phyloP scores from a whole-genome alignment of 1,140 invertebrate species.

The Adelges cooleyi region DNA sequence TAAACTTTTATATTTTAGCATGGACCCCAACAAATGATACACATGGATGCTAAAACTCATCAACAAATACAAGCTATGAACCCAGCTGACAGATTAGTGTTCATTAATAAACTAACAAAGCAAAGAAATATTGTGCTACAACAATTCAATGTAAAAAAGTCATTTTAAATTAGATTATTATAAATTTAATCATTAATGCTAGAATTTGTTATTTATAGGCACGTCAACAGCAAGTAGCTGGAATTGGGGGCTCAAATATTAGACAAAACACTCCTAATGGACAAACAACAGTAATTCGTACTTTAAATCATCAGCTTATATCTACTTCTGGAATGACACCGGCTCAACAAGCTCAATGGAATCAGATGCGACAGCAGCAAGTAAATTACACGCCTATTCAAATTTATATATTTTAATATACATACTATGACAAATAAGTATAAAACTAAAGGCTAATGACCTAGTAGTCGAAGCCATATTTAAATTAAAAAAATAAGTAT shows the following conservation, averaged over 20 bases:
- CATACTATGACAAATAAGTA: too few species aligned
- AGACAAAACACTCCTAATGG: slow-evolving; percentile 1
- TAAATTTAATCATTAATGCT: too few species aligned
- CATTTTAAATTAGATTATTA: too few species aligned
- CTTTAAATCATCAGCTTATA: slow-evolving; percentile 22
- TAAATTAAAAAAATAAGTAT: too few species aligned
- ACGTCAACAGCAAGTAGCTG: slow-evolving; percentile 4
- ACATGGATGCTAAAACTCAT: slow-evolving; percentile 65
- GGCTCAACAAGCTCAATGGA: slow-evolving; percentile 20
- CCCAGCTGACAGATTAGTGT: slow-evolving; percentile 60
- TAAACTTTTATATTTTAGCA: not conserved
- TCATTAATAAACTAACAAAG: slow-evolving; percentile 62
- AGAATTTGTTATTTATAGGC: slow-evolving; percentile 36
- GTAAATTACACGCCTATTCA: too few species aligned
- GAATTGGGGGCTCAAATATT: not conserved
- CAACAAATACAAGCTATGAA: slow-evolving; percentile 72
- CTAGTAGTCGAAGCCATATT: too few species aligned
- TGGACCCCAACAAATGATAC: slow-evolving; percentile 52
- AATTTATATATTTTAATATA: too few species aligned
- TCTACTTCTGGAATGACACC: slow-evolving; percentile 13
- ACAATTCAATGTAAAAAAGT: slow-evolving; percentile 35
- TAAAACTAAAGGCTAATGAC: too few species aligned
- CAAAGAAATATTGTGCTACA: slow-evolving; percentile 48
- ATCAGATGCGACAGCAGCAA: slow-evolving; percentile 19
- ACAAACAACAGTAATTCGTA: slow-evolving; percentile 12